Conservation (phyloP, 2,797 vertebrate species). For the Myoxocephalus aenaeus region DNA sequence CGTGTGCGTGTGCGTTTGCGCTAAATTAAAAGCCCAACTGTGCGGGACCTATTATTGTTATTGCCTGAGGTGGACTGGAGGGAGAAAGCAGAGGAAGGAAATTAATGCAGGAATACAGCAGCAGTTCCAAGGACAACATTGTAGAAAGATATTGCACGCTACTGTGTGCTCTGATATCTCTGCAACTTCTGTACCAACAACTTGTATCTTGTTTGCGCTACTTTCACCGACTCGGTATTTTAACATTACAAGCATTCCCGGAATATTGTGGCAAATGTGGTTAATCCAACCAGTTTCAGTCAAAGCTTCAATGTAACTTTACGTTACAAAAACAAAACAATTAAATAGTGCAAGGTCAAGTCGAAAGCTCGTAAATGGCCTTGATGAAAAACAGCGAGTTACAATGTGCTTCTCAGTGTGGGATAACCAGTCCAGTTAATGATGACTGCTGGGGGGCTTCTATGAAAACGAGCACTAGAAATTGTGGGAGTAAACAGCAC, state of each 20-base stretch:
- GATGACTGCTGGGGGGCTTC: background rate
- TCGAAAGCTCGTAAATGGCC: conserved; percentile 36
- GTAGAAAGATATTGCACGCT: conserved; percentile 1
- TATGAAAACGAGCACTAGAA: conserved; percentile 55
- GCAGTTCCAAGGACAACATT: conserved; percentile 59
- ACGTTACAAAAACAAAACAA: conserved; percentile 5
- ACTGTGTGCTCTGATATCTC: conserved; percentile 29
- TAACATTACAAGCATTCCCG: background rate
- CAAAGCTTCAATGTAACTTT: conserved; percentile 9
- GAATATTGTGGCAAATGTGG: background rate
- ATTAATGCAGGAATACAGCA: conserved; percentile 45
- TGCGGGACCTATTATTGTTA: conserved; percentile 54
- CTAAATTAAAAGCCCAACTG: conserved; percentile 51
- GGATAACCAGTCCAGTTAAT: background rate
- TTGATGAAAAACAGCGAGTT: background rate
- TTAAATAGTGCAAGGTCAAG: conserved; percentile 37
- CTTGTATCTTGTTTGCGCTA: background rate
- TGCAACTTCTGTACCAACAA: background rate
- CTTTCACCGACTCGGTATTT: conserved; percentile 12
- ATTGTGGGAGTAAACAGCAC: conserved; percentile 65
- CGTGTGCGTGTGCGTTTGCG: conserved; percentile 41
- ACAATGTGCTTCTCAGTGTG: background rate
- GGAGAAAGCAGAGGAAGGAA: conserved; percentile 64
- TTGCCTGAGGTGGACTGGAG: conserved; percentile 42
- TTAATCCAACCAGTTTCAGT: background rate